Conservation (phyloP, 2,888 invertebrate genomes). For the Heliconius ethilla region DNA sequence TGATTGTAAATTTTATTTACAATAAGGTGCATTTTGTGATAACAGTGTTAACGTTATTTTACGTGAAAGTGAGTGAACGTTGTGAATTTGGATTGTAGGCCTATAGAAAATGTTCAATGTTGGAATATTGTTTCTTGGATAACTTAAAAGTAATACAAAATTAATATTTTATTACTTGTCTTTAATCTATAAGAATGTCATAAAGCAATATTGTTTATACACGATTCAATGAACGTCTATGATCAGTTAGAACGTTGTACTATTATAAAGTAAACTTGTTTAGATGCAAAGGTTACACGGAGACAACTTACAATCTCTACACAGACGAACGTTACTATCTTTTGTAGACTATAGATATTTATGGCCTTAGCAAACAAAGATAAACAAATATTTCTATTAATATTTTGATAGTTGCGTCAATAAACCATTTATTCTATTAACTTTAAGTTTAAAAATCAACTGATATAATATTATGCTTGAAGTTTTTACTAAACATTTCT, state of each 20-base stretch:
- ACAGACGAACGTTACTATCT: conserved; percentile 7
- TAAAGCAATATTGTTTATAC: background rate
- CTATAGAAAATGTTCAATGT: conserved; percentile 41
- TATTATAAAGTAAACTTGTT: conserved; percentile 43
- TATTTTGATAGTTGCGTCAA: background rate
- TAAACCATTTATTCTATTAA: background rate
- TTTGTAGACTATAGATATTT: conserved; percentile 10
- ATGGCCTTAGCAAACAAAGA: conserved; percentile 3
- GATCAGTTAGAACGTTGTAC: conserved; percentile 14
- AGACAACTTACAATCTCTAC: conserved; percentile 38
- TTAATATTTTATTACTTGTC: background rate
- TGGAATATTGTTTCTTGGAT: conserved; percentile 49
- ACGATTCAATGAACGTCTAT: conserved; percentile 1
- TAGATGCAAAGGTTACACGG: conserved; percentile 39
- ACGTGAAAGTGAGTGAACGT: conserved; percentile 57
- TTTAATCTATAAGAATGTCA: background rate
- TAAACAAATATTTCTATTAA: conserved; percentile 4
- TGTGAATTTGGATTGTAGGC: conserved; percentile 41
- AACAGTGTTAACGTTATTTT: conserved; percentile 48
- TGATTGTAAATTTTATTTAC: conserved; percentile 36
- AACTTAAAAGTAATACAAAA: conserved; percentile 31
- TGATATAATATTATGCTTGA: background rate
- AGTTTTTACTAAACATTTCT: background rate
- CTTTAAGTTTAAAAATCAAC: background rate
- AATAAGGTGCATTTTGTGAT: conserved; percentile 32